Base-by-base conservation (phyloP, 2,797 vertebrate genomes). In the Clarias fuscus region DNA sequence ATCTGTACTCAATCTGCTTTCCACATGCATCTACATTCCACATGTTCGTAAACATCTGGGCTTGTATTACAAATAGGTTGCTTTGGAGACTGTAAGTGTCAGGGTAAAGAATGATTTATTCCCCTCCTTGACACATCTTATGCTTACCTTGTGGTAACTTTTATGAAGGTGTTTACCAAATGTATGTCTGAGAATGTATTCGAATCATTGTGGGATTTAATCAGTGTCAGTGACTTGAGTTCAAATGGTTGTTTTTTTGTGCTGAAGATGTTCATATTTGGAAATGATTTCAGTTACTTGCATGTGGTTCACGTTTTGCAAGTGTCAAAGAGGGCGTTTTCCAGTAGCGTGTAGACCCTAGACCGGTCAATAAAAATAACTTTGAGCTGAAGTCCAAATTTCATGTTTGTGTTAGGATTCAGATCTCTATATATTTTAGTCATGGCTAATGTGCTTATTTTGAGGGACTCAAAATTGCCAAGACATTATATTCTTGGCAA, bases 31-130 rank as follows among this genome's bases (percentile, higher is more conserved):
- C 40, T 15, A 17, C 59, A 48, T 48, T 48, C 11, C 48, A 48
- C 48, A 48, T 27, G 37, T 65, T 48, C 78, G 2, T 11, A 78
- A 65, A 53, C 79, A 27, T 67, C 37, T 65, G 24, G 1, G 43
- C 78, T 82, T 67, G 79, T 13, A 53, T 82, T 67, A 53, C 61
- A 48, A 4, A 43, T 53, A 5, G 4, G 40, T 81, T 68, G 64
- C 33, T 82, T 82, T 53, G 40, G 40, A 81, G 79, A 81, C 37
- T 30, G 33, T 33, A 61, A 56, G 7, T 40, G 62, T 82, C 18
- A 22, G 62, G 40, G 40, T 81, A 27, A 65, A 67, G 37, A 81
- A 81, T 10, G 7, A 27, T 65, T 81, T 43, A 65, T 40, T 62
- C 37, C 78, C 43, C 37, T 43, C 1, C 10, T n/a, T 64, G 77